These are phyloP conservation scores for Drosophila helvetica DNA, from an alignment of 2,888 invertebrate genomes.

Conservation along the genomic window DNA sequence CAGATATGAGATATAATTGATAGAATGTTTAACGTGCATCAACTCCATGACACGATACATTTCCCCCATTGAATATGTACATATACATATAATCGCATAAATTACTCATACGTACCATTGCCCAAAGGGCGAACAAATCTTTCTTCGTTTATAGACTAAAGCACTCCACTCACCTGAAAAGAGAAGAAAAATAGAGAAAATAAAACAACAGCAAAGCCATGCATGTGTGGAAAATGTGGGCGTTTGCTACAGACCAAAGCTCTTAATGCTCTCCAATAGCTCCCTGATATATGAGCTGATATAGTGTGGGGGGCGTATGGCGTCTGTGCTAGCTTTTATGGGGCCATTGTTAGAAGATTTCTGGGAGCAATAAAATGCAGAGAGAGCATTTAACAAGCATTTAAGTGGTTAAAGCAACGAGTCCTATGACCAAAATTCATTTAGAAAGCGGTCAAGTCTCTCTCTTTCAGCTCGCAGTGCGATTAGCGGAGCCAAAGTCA, in stretches of 20 bases:
- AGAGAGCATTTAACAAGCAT: conserved; percentile 13
- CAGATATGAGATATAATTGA: conserved; percentile 31
- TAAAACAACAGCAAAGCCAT: conserved; percentile 18
- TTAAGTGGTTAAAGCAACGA: background rate
- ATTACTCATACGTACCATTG: conserved; percentile 68
- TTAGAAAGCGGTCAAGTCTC: conserved; percentile 11
- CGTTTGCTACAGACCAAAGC: conserved; percentile 34
- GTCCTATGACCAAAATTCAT: background rate
- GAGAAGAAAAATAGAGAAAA: conserved; percentile 21
- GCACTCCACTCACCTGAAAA: conserved; percentile 68
- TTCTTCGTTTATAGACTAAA: conserved; percentile 41
- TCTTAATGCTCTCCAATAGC: conserved; percentile 71
- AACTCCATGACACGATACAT: conserved; percentile 37
- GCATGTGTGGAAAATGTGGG: conserved; percentile 23
- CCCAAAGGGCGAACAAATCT: conserved; percentile 29
- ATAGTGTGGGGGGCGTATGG: background rate
- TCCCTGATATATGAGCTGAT: conserved; percentile 64
- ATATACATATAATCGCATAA: conserved; percentile 36
- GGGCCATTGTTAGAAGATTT: conserved; percentile 32
- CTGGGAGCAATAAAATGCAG: conserved; percentile 25
- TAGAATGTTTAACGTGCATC: conserved; percentile 25
- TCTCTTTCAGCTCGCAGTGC: background rate
- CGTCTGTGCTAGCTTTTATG: conserved; percentile 26
- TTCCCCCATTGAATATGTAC: conserved; percentile 18
- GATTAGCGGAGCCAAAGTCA: conserved; percentile 32